phyloP scores from a whole-genome alignment of 2,888 invertebrate genomes.

The Orthosia gothica region DNA sequence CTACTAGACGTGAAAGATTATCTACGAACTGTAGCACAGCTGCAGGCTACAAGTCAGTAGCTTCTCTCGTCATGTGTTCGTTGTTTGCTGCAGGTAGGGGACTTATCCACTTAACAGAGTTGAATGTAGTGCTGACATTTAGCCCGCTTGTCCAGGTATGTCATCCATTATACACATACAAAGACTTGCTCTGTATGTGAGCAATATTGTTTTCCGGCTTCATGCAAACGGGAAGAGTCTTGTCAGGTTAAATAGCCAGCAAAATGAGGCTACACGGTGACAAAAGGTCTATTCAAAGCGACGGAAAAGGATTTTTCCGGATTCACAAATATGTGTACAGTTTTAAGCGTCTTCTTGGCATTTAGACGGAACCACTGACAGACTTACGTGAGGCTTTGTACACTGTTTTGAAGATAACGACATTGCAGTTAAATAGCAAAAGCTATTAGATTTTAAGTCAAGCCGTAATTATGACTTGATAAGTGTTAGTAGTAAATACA shows the following conservation, averaged over 20 bases:
- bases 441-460: not conserved
- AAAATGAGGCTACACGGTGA: slow-evolving; percentile 36
- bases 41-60: too few species aligned
- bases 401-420: slow-evolving; percentile 1
- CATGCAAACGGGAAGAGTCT: slow-evolving; percentile 23
- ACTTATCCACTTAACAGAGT: not conserved
- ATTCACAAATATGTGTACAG: slow-evolving; percentile 6
- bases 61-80: not conserved
- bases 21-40: not conserved
- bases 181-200: slow-evolving; percentile 7
- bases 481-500: not conserved
- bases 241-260: slow-evolving; percentile 36
- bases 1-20: slow-evolving; percentile 6
- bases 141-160: not conserved
- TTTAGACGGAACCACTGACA: not conserved
- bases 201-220: slow-evolving; percentile 39
- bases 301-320: slow-evolving; percentile 11
- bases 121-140: not conserved
- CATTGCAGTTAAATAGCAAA: not conserved
- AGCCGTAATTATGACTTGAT: not conserved
- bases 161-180: not conserved
- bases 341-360: slow-evolving; percentile 15
- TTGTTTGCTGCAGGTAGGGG: not conserved
- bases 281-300: slow-evolving; percentile 27
- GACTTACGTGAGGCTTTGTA: not conserved